phyloP scores from a whole-genome alignment of 2,113 vertebrate species.

The Dryoscopus gambensis region DNA sequence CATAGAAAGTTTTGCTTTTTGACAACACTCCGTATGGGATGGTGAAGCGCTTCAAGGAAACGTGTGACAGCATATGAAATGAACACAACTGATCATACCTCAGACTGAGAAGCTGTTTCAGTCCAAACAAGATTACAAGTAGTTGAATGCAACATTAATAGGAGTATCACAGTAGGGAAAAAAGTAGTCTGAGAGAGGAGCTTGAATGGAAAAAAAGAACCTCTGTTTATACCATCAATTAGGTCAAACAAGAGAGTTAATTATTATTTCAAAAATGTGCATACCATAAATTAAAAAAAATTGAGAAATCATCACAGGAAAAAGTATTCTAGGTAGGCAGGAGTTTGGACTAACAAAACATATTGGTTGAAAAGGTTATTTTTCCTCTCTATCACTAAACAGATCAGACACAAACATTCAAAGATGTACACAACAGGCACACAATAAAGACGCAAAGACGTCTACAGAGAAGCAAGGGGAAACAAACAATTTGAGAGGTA shows the following conservation, averaged over 20 bases:
- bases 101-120: not conserved
- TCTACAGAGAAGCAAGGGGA: not conserved
- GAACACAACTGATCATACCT: slow-evolving; percentile 6
- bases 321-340: not conserved
- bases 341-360: not conserved
- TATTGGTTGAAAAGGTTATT: not conserved
- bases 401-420: not conserved
- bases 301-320: not conserved
- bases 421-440: not conserved
- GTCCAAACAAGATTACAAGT: not conserved
- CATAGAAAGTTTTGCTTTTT: not conserved
- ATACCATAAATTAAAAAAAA: not conserved
- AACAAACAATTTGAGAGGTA: not conserved
- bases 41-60: not conserved
- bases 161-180: not conserved
- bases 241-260: not conserved
- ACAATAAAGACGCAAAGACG: not conserved
- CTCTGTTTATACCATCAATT: not conserved
- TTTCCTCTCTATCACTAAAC: not conserved
- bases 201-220: not conserved
- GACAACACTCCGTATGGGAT: slow-evolving; percentile 1
- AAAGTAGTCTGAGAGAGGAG: not conserved
- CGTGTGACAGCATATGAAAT: not conserved
- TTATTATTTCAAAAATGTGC: not conserved
- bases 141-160: slow-evolving; percentile 5